Percentiles rank a stretch among this genome's conserved stretches.
Conservation (phyloP, 2,888 invertebrate species). For the Caenorhabditis plicata region DNA sequence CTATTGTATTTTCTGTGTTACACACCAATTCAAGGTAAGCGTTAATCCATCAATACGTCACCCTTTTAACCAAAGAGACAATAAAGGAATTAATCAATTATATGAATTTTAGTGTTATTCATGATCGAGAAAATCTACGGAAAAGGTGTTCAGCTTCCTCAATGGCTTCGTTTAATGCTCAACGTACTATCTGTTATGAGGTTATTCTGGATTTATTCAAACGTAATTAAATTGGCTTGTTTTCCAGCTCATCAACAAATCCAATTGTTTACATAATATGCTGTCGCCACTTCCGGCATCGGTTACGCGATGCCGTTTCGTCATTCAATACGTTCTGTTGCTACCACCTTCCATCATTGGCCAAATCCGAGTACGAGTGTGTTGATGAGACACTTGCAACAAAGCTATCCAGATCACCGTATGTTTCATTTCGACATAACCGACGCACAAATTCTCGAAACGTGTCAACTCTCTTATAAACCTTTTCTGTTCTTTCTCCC, state of each 20-base stretch:
- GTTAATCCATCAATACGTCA: no score
- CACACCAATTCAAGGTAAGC: conserved; percentile 66
- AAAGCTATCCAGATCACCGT: conserved; percentile 36
- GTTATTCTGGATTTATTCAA: conserved; percentile 9
- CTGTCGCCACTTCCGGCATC: conserved; percentile 51
- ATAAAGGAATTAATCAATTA: no score
- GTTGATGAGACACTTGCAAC: conserved; percentile 32
- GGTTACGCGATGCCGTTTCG: conserved; percentile 15
- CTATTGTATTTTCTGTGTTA: conserved; percentile 68
- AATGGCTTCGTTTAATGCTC: conserved; percentile 42
- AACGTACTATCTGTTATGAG: conserved; percentile 48
- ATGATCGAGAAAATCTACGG: conserved; percentile 36
- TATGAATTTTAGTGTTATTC: conserved; percentile 33
- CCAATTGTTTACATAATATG: conserved; percentile 55
- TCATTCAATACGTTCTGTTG: conserved; percentile 16
- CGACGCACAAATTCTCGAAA: conserved; percentile 26
- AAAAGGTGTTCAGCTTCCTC: conserved; percentile 35
- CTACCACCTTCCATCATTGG: conserved; percentile 21
- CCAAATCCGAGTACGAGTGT: conserved; percentile 24
- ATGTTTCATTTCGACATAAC: conserved; percentile 42
- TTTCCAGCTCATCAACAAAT: conserved; percentile 50
- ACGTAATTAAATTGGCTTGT: conserved; percentile 3
- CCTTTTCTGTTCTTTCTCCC: neutral
- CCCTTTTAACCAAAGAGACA: no score
- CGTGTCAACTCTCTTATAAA: conserved; percentile 25